Base-by-base conservation (phyloP, 2,113 vertebrate genomes). In the Spermophilus dauricus region DNA sequence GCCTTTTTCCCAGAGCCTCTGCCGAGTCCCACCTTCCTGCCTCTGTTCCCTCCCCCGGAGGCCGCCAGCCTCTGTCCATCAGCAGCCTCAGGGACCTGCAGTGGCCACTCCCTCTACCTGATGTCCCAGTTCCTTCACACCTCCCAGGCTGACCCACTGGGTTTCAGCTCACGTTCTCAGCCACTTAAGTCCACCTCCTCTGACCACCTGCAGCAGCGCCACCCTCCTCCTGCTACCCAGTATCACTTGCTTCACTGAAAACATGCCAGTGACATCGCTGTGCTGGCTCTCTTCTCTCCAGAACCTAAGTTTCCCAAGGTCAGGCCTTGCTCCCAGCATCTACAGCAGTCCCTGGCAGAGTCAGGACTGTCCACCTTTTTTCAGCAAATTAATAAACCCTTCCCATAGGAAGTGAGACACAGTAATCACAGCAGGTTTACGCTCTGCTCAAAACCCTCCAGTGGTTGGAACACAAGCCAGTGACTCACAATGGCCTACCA, bases 61-160 rank as follows among this genome's bases (percentile, higher is more conserved):
- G 69, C 22, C 22, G 26, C 72, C 72, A 24, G 37, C 37, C 37
- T 4, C 53, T 51, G 10, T 17, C 34, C n/a, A 48, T 45, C 65
- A 28, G 91, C 32, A 42, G 51, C 24, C 37, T 1, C n/a, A 4
- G 2, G 45, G 39, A 58, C 13, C 14, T 0, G 0, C 5, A 1
- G 2, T 0, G 0, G 37, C 56, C 8, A 24, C 37, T 42, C n/a
- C 58, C 37, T 20, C 5, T 18, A 4, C 13, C 70, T 4, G 2
- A 37, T 51, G 5, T 37, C 1, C 0, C 1, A 0, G 0, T 30
- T 53, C 9, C 53, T 12, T 45, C 78, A 4, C n/a, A 8, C n/a
- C 63, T 32, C 4, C 32, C 26, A 22, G 2, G 20, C 69, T 8
- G 0, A 0, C 0, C 26, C 34, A 3, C 34, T 24, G 16, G 70